Evolutionary conservation across 2,888 invertebrate species (phyloP), one percentile per base, ranked within the genome.

Genomic region (Tethea ocularis): DNA sequence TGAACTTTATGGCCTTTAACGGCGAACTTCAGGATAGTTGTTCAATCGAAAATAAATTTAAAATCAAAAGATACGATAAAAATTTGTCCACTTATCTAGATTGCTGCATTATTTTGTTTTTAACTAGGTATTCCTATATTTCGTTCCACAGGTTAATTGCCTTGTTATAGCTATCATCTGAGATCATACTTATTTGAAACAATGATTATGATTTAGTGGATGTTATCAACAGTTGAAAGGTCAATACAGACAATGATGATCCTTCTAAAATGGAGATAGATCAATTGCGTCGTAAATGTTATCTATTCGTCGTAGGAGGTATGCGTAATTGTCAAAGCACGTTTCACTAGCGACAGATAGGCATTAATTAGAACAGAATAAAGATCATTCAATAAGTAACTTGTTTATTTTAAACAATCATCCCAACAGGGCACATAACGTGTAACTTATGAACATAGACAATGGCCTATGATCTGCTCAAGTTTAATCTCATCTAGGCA

Each of bases 211-310:
- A n/a, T 2, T 41, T 17, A 46, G 8, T 46, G 17, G 8, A 46
- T 20, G 46, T 46, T 46, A 46, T 46, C 46, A 20, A 33, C 17
- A 56, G 63, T 67, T 61, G 64, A 69, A 64, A 72, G 72, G 66
- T 68, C 69, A 57, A 58, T 26, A 60, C 57, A 61, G 62, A 68
- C 66, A 70, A 71, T 54, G 64, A 70, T 68, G 57, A 73, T 61
- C 58, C 69, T 69, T 67, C 61, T 66, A 67, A 68, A 65, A 65
- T 60, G 7, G 20, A 20, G 57, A 53, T 54, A 54, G 46, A 58
- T 26, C 55, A 70, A 72, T 56, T 73, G 61, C 69, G 74, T 61
- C 61, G 58, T 60, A 59, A 52, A 22, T 55, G 51, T 69, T 72
- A 72, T 72, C 73, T 51, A 51, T 46, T 46, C 46, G 8, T 20